Percentiles rank a stretch among this genome's conserved stretches.
phyloP scores from a whole-genome alignment of 2,888 invertebrate species.

The Pachliopta kotzebuea region DNA sequence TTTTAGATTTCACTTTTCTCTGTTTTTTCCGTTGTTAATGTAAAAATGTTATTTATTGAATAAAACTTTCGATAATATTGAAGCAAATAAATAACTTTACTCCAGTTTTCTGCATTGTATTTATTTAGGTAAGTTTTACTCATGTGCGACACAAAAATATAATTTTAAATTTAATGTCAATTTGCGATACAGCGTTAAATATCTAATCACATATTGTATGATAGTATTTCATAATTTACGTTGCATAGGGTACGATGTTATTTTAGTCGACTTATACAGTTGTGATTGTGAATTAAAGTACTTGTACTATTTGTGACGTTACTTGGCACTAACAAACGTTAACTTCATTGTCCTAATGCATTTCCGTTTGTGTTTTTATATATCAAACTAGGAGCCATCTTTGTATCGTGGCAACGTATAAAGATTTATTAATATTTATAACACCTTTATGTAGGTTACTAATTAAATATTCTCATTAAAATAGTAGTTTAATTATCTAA shows the following conservation, averaged over 20 bases:
- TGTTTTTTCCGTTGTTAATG: too few species aligned
- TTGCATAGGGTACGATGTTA: slow-evolving; percentile 17
- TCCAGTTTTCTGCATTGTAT: not conserved
- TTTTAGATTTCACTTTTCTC: not conserved
- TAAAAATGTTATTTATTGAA: slow-evolving; percentile 5
- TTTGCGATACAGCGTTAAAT: too few species aligned
- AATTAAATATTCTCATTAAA: too few species aligned
- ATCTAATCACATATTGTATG: too few species aligned
- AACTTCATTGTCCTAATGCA: slow-evolving; percentile 10
- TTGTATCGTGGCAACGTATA: slow-evolving; percentile 5
- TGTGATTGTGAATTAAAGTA: slow-evolving; percentile 1
- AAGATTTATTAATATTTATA: too few species aligned
- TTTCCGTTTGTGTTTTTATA: slow-evolving; percentile 4
- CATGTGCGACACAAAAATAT: not conserved
- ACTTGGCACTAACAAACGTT: slow-evolving; percentile 17
- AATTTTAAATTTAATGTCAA: too few species aligned
- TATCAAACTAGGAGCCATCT: slow-evolving; percentile 13
- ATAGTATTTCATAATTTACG: slow-evolving; percentile 16
- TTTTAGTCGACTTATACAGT: slow-evolving; percentile 7
- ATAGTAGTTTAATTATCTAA: too few species aligned
- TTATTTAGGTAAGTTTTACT: slow-evolving; percentile 15
- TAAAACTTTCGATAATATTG: slow-evolving; percentile 4
- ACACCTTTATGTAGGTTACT: too few species aligned
- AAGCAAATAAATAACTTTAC: not conserved
- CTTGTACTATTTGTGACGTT: slow-evolving; percentile 26